These are phyloP conservation scores for Brachyptera putata DNA, from an alignment of 2,888 invertebrate species.

Conservation along the genomic window DNA sequence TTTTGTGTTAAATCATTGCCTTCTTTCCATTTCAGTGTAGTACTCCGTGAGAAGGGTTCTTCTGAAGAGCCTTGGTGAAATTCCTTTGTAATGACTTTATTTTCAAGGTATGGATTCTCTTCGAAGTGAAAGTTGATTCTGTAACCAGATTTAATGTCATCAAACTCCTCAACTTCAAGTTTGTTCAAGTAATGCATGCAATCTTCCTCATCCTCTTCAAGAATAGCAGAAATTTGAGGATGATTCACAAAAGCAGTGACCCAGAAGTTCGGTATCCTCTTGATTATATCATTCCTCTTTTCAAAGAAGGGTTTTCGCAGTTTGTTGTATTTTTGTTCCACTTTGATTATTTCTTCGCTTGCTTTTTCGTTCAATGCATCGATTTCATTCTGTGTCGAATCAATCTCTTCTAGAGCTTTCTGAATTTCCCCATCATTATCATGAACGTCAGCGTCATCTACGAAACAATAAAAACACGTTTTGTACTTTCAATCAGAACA, in stretches of 20 bases:
- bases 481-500: background rate
- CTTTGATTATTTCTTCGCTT: slow-evolving; percentile 75
- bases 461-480: background rate
- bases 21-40: slow-evolving; percentile 75
- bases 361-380: slow-evolving; percentile 78
- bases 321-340: slow-evolving; percentile 79
- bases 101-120: slow-evolving; percentile 78
- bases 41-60: slow-evolving; percentile 69
- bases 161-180: slow-evolving; percentile 79
- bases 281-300: slow-evolving; percentile 69
- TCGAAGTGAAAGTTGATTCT: slow-evolving; percentile 71
- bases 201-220: slow-evolving; percentile 81
- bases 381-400: slow-evolving; percentile 76
- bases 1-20: slow-evolving; percentile 67
- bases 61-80: slow-evolving; percentile 64
- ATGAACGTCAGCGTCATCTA: slow-evolving; percentile 20
- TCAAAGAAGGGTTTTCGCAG: slow-evolving; percentile 72
- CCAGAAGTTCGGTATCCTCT: slow-evolving; percentile 79
- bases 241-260: slow-evolving; percentile 82
- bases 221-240: slow-evolving; percentile 73
- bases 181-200: slow-evolving; percentile 66
- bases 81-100: slow-evolving; percentile 73
- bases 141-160: slow-evolving; percentile 82
- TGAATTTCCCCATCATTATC: slow-evolving; percentile 58
- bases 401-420: slow-evolving; percentile 69